These are phyloP conservation scores for Cyprinodon diabolis DNA, from an alignment of 2,797 vertebrate genomes.

Conservation along the genomic window DNA sequence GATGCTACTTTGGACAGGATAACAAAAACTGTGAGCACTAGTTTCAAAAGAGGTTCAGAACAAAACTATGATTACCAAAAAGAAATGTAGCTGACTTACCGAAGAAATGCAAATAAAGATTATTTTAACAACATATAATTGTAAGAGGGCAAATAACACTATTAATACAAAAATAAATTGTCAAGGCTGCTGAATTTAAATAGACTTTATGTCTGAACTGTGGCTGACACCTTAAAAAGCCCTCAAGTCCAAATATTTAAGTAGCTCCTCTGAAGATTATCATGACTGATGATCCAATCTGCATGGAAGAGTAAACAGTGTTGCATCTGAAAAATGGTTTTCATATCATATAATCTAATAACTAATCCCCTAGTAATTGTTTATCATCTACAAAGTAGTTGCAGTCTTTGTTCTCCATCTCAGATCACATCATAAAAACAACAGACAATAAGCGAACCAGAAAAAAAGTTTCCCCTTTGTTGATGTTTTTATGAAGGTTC, in stretches of 20 bases:
- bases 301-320: constrained; percentile 8
- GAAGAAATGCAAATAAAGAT: not conserved
- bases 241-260: constrained; percentile 13
- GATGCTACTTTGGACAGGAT: not conserved
- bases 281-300: constrained; percentile 16
- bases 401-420: not conserved
- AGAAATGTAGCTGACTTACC: not conserved
- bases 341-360: not conserved
- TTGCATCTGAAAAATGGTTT: constrained; percentile 5
- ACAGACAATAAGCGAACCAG: not conserved
- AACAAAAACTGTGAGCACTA: not conserved
- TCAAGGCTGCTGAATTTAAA: constrained; percentile 4
- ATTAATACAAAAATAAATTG: not conserved
- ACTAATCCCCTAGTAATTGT: not conserved
- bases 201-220: constrained; percentile 12
- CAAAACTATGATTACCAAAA: not conserved
- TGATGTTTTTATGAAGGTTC: not conserved
- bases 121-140: not conserved
- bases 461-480: not conserved
- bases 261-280: constrained; percentile 13
- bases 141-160: not conserved
- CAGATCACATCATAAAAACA: not conserved
- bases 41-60: not conserved
- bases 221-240: constrained; percentile 2
- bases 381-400: not conserved